Evolutionary conservation across 1,140 invertebrate genomes (phyloP).

Genomic region (Zaprionus capensis): DNA sequence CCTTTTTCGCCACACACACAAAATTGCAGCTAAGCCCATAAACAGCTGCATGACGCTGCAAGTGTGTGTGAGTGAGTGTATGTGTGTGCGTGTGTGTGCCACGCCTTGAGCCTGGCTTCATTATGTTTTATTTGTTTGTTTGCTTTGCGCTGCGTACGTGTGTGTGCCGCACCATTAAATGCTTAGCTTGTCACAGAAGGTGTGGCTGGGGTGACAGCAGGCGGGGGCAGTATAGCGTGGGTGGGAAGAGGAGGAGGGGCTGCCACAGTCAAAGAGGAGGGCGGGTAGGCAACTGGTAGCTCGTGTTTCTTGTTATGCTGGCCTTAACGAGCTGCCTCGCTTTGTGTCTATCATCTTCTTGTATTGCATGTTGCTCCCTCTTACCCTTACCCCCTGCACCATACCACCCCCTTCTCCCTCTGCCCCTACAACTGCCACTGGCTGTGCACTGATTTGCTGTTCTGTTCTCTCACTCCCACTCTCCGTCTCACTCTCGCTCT

Average conservation of each 20-base stretch:
- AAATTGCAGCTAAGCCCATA: constrained; percentile 59
- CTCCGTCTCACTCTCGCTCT: not conserved
- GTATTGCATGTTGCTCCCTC: not conserved
- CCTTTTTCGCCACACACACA: constrained; percentile 14
- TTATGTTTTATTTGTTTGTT: constrained; percentile 63
- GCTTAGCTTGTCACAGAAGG: constrained; percentile 59
- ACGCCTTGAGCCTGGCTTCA: constrained; percentile 37
- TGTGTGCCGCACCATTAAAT: constrained; percentile 67
- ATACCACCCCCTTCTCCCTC: not conserved
- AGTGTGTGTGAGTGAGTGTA: not conserved
- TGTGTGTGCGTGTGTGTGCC: constrained; percentile 5
- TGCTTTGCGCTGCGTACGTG: constrained; percentile 51
- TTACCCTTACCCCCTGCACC: not conserved
- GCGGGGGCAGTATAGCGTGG: too few relatives aligned
- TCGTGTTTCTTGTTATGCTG: constrained; percentile 61
- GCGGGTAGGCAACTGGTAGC: constrained; percentile 10
- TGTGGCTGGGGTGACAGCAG: constrained; percentile 12
- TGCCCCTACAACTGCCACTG: constrained; percentile 17
- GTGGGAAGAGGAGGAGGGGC: too few relatives aligned
- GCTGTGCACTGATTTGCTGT: constrained; percentile 36
- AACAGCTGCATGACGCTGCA: constrained; percentile 43
- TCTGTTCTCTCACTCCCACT: constrained; percentile 10
- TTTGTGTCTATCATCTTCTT: constrained; percentile 59
- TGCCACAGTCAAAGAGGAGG: not conserved
- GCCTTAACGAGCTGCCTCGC: constrained; percentile 60